A percentile compares a stretch with the other conserved stretches of the same genome.
Conservation (phyloP, 2,888 invertebrate genomes). For the Blastobasis lacticolella region DNA sequence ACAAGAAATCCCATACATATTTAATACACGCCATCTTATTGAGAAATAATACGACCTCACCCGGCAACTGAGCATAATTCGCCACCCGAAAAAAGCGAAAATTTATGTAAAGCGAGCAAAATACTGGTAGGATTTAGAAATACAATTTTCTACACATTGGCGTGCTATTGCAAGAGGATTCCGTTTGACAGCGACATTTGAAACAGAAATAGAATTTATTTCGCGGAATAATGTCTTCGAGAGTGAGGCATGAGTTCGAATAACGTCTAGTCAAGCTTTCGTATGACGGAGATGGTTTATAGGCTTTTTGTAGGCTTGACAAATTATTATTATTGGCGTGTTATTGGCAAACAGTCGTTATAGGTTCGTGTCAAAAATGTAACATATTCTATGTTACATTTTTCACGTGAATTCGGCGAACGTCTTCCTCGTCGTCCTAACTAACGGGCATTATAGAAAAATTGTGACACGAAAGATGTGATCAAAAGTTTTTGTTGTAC, state of each 20-base stretch:
- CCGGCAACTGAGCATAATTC: constrained; percentile 13
- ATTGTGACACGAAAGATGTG: no score
- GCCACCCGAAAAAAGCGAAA: constrained; percentile 3
- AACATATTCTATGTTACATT: no score
- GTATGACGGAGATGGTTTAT: background rate
- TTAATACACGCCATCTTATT: constrained; percentile 10
- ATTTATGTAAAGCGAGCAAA: constrained; percentile 20
- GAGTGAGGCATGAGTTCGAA: constrained; percentile 6
- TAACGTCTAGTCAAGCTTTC: constrained; percentile 1
- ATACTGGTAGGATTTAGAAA: constrained; percentile 35
- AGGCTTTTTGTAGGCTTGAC: no score
- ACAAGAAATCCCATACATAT: constrained; percentile 2
- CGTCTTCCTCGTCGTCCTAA: no score
- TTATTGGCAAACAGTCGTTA: no score
- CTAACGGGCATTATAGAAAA: no score
- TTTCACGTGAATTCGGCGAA: no score
- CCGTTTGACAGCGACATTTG: constrained; percentile 44
- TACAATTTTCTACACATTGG: constrained; percentile 52
- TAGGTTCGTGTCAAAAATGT: no score
- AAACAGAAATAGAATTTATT: constrained; percentile 31
- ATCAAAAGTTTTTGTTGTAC: no score
- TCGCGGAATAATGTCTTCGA: constrained; percentile 17
- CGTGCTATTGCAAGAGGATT: constrained; percentile 26
- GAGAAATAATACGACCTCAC: constrained; percentile 4
- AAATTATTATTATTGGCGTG: no score